Base-by-base conservation (phyloP, 2,113 vertebrate species). In the Ceyx melanurus region DNA sequence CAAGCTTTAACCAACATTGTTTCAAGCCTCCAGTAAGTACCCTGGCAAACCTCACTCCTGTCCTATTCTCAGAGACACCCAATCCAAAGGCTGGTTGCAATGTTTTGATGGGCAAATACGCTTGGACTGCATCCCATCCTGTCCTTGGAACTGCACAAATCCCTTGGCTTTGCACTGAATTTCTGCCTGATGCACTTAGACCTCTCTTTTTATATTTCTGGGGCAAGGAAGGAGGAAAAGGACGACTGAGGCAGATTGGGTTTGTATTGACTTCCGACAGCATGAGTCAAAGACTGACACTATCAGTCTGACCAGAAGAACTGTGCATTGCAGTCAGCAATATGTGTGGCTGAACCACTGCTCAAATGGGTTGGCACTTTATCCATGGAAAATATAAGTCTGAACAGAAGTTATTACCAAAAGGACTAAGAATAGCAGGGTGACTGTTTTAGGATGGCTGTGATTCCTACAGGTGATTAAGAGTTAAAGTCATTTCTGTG, bases 121-220 rank as follows among this genome's bases (percentile, higher is more conserved):
- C 51, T 60, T 79, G 88, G 75, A 17, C 13, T 35, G 15, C 0
- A 0, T 31, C 64, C 79, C 20, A 1, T 2, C 15, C 1, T 0
- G 71, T 84, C 48, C 40, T 26, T 40, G 60, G 68, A 54, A 62
- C 60, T 23, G 75, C 85, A 66, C 21, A 51, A 22, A 73, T 50
- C 40, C 48, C 42, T 61, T 42, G 66, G 82, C 10, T 28, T 68
- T 42, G 37, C 18, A 17, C 6, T n/a, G 64, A 53, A 73, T 77
- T 82, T 48, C 79, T 92, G 60, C 68, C 60, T 15, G 0, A 18
- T n/a, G 48, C 75, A 33, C 42, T 84, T 15, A n/a, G 29, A 73
- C 17, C 42, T 79, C 82, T 57, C 19, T 29, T 33, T 61, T 46
- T 26, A 2, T 50, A 10, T 43, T 88, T 85, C 42, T 76, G 67